phyloP scores from a whole-genome alignment of 2,797 vertebrate genomes.

The Sebastes minor region DNA sequence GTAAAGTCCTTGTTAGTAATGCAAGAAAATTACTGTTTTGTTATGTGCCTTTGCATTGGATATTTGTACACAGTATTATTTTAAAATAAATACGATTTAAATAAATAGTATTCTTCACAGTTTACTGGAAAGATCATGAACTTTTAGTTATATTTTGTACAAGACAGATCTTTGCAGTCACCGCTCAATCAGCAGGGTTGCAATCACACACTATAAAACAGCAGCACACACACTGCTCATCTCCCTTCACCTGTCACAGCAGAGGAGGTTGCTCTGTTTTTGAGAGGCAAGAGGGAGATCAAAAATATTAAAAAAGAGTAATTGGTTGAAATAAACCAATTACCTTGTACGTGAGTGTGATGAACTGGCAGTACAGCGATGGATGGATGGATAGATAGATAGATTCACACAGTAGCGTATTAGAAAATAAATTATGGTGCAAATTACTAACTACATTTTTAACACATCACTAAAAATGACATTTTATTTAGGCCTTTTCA shows the following conservation, averaged over 20 bases:
- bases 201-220: no score
- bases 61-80: not conserved
- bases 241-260: not conserved
- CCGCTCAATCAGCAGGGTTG: no score
- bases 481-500: no score
- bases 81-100: not conserved
- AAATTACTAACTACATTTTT: no score
- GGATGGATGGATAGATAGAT: no score
- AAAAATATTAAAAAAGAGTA: not conserved
- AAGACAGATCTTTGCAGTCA: not conserved
- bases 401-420: no score
- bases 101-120: slow-evolving; percentile 8
- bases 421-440: no score
- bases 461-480: no score
- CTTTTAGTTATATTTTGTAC: not conserved
- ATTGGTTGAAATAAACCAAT: not conserved
- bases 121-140: not conserved
- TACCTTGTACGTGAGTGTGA: not conserved
- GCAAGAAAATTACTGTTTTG: not conserved
- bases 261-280: not conserved
- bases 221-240: not conserved
- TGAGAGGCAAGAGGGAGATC: not conserved
- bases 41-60: slow-evolving; percentile 23
- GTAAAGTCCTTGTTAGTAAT: slow-evolving; percentile 3
- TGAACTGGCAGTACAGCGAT: not conserved